Percentiles rank a stretch among this genome's conserved stretches.
Evolutionary conservation across 1,140 invertebrate genomes (phyloP).

Genomic region (Alviniconcha marisindica): DNA sequence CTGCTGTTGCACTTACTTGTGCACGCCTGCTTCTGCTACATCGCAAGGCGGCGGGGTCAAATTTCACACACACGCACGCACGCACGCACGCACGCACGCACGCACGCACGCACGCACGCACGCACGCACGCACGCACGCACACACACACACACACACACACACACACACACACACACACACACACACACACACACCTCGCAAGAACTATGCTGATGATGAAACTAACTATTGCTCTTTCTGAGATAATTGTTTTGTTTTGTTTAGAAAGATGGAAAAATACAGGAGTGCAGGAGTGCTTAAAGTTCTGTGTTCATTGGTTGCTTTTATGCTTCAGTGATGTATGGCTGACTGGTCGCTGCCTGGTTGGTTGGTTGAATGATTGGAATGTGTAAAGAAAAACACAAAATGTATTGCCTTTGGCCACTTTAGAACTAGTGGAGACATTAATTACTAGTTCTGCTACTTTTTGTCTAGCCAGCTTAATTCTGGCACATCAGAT

Average conservation of each 20-base stretch:
- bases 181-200: not conserved
- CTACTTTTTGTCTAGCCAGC: too few species aligned
- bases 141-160: not conserved
- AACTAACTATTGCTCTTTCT: not conserved
- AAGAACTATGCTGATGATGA: not conserved
- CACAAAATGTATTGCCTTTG: too few species aligned
- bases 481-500: too few species aligned
- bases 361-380: too few species aligned
- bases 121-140: slow-evolving; percentile 12
- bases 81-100: slow-evolving; percentile 24
- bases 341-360: not conserved
- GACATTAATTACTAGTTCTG: too few species aligned
- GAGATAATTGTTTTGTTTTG: not conserved
- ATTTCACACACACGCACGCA: slow-evolving; percentile 16
- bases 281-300: not conserved
- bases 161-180: not conserved
- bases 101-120: slow-evolving; percentile 8
- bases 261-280: not conserved
- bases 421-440: too few species aligned
- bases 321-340: not conserved
- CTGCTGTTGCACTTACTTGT: too few species aligned
- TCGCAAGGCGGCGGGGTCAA: too few species aligned
- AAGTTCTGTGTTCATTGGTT: not conserved
- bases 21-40: not conserved
- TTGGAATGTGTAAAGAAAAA: too few species aligned